Percentiles rank a stretch among this genome's conserved stretches.
These are phyloP conservation scores for Dryas iulia DNA, from an alignment of 1,140 invertebrate genomes.

Conservation along the genomic window DNA sequence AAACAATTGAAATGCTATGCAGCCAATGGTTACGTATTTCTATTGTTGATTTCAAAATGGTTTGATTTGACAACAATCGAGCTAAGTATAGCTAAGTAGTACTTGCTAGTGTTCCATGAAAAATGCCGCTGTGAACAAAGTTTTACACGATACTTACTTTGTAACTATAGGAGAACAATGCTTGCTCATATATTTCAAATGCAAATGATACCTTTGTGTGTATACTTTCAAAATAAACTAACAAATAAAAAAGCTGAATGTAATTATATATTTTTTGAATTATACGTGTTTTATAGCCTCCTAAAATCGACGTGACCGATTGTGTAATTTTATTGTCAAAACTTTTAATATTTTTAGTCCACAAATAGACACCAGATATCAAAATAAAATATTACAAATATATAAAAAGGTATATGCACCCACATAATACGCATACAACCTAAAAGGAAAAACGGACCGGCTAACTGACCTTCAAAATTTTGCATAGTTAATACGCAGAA, in stretches of 20 bases:
- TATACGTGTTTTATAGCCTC: no score
- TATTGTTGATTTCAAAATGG: slow-evolving; percentile 4
- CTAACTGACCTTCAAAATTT: no score
- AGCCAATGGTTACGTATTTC: not conserved
- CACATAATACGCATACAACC: no score
- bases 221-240: not conserved
- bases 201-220: not conserved
- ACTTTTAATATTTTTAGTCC: no score
- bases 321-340: no score
- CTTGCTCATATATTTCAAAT: not conserved
- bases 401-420: no score
- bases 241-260: not conserved
- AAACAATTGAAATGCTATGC: slow-evolving; percentile 42
- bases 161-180: not conserved
- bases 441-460: no score
- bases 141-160: not conserved
- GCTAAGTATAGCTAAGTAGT: not conserved
- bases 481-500: no score
- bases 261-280: not conserved
- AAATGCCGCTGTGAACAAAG: not conserved
- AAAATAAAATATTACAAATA: no score
- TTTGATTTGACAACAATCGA: slow-evolving; percentile 7
- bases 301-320: no score
- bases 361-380: no score
- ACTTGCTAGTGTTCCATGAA: not conserved